Conservation (phyloP, 2,113 vertebrate species). For the Eubucco bourcierii region DNA sequence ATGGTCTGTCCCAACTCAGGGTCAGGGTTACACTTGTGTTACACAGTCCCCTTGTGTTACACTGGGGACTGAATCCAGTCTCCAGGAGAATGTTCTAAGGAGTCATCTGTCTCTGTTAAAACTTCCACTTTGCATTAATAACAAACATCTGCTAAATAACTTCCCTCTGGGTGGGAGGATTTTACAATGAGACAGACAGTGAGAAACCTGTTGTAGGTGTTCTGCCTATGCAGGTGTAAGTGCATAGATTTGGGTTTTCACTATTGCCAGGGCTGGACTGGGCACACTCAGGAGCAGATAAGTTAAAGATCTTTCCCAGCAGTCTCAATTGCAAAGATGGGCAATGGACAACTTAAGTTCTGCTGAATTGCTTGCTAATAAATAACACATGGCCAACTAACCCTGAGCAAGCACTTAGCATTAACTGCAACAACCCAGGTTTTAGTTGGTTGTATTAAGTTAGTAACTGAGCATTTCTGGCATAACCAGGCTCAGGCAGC, state of each 20-base stretch:
- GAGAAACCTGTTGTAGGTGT: not conserved
- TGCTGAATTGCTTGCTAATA: not conserved
- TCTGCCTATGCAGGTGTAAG: not conserved
- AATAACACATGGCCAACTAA: not conserved
- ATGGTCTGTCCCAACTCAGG: not conserved
- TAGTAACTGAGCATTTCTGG: not conserved
- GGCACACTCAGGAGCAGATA: not conserved
- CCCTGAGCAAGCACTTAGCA: not conserved
- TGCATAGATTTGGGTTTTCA: not conserved
- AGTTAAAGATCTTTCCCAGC: not conserved
- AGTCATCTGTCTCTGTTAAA: not conserved
- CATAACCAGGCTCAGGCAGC: not conserved
- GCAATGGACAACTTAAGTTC: not conserved
- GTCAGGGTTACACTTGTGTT: no score
- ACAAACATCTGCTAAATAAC: not conserved
- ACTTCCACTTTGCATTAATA: not conserved
- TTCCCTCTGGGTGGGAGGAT: not conserved
- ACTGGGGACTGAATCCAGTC: not conserved
- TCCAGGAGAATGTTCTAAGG: not conserved
- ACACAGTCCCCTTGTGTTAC: not conserved
- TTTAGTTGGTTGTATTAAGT: no score
- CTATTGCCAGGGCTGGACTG: not conserved
- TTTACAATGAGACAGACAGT: not conserved
- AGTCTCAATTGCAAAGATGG: not conserved
- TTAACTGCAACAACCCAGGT: no score